These are phyloP conservation scores for Pipra filicauda DNA, from an alignment of 2,113 vertebrate species.

Conservation along the genomic window DNA sequence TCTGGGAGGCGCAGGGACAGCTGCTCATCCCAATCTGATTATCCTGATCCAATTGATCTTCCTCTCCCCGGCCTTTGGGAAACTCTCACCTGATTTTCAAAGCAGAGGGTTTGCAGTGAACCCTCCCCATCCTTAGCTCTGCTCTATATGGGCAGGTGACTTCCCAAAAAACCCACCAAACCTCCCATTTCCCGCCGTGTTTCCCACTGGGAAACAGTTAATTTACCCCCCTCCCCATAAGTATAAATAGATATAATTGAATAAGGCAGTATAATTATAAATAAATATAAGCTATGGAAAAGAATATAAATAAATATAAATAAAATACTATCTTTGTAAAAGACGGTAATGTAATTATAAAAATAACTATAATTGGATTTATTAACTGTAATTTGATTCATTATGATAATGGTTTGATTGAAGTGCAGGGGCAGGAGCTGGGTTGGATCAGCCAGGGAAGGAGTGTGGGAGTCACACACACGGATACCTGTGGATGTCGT, in stretches of 20 bases:
- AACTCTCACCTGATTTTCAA: background rate
- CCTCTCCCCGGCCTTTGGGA: background rate
- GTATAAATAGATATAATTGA: background rate
- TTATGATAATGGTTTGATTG: background rate
- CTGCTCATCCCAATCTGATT: background rate
- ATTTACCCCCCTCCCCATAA: no score
- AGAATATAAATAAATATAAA: background rate
- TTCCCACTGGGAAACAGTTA: rapidly evolving
- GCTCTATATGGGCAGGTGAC: rapidly evolving
- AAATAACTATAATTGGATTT: background rate
- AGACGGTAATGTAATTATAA: background rate
- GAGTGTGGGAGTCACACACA: rapidly evolving
- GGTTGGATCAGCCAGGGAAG: background rate
- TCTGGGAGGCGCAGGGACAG: background rate
- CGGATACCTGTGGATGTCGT: background rate
- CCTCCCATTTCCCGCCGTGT: background rate
- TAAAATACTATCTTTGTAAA: background rate
- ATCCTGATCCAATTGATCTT: background rate
- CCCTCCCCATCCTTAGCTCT: background rate
- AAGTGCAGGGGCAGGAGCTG: background rate
- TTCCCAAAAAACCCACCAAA: background rate
- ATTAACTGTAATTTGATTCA: no score
- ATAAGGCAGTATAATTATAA: background rate
- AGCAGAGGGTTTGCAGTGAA: rapidly evolving
- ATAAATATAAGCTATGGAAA: background rate